Evolutionary conservation across 1,140 invertebrate genomes (phyloP).

Genomic region (Physella acuta): DNA sequence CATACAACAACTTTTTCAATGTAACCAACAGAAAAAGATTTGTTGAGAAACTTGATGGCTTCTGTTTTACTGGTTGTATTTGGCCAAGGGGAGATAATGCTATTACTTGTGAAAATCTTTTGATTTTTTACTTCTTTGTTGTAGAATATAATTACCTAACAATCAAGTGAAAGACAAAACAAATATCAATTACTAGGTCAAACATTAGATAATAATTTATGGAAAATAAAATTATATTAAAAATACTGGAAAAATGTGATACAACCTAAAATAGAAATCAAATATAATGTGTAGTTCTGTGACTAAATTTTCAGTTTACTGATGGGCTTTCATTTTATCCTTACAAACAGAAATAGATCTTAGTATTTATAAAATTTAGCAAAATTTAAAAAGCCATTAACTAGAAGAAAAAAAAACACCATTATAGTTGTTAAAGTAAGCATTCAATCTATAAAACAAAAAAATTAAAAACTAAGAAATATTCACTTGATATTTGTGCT

Average conservation of each 20-base stretch:
- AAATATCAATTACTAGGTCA: no score
- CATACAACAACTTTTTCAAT: not conserved
- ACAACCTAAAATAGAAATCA: not conserved
- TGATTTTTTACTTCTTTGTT: slow-evolving; percentile 63
- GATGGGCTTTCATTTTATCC: no score
- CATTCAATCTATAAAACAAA: no score
- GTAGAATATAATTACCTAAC: slow-evolving; percentile 71
- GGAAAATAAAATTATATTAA: not conserved
- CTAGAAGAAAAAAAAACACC: no score
- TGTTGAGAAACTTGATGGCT: slow-evolving; percentile 67
- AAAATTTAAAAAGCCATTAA: no score
- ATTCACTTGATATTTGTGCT: slow-evolving; percentile 59
- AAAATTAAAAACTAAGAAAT: not conserved
- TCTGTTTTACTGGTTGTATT: slow-evolving; percentile 67
- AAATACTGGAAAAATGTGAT: not conserved
- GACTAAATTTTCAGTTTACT: not conserved
- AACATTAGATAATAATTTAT: no score
- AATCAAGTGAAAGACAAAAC: not conserved
- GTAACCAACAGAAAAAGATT: not conserved
- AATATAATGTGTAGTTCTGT: not conserved
- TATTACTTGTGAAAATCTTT: slow-evolving; percentile 69
- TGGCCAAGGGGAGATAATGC: slow-evolving; percentile 79
- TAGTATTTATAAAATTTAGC: no score
- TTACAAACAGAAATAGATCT: no score
- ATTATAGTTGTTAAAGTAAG: no score